Evolutionary conservation across 2,113 vertebrate genomes (phyloP).

Genomic region (Sinocyclocheilus anshuiensis): DNA sequence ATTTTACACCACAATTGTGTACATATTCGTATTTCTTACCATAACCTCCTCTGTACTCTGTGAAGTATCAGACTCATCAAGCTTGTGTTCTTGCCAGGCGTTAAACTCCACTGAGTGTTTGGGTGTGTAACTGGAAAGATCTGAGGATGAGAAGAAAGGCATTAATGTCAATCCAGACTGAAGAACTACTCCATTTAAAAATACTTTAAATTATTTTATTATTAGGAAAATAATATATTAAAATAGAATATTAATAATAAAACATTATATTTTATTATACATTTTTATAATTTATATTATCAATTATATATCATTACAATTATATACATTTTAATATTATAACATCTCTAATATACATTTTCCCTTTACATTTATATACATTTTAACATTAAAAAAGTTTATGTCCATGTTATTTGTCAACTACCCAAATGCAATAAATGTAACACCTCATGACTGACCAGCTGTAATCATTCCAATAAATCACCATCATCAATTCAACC

Average conservation of each 20-base stretch:
- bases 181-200: not conserved
- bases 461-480: not conserved
- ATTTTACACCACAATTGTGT: not conserved
- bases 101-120: constrained; percentile 88
- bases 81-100: constrained; percentile 87
- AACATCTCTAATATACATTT: not conserved
- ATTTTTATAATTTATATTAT: too few relatives aligned
- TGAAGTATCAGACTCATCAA: constrained; percentile 64
- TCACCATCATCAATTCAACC: not conserved
- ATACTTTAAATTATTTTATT: too few relatives aligned
- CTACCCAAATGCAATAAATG: not conserved
- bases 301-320: not conserved
- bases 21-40: constrained; percentile 75
- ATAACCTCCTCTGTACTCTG: constrained; percentile 78
- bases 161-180: not conserved
- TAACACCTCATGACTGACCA: constrained; percentile 52
- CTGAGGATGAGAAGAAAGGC: constrained; percentile 63
- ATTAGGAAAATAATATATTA: too few relatives aligned
- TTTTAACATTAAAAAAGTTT: not conserved
- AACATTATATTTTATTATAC: too few relatives aligned
- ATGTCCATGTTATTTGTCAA: too few relatives aligned
- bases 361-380: not conserved
- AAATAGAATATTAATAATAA: too few relatives aligned
- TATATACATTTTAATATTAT: too few relatives aligned
- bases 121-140: constrained; percentile 89